Percentiles rank a stretch among this genome's conserved stretches.
Evolutionary conservation across 2,888 invertebrate genomes (phyloP).

Genomic region (Choreutis nemorana): DNA sequence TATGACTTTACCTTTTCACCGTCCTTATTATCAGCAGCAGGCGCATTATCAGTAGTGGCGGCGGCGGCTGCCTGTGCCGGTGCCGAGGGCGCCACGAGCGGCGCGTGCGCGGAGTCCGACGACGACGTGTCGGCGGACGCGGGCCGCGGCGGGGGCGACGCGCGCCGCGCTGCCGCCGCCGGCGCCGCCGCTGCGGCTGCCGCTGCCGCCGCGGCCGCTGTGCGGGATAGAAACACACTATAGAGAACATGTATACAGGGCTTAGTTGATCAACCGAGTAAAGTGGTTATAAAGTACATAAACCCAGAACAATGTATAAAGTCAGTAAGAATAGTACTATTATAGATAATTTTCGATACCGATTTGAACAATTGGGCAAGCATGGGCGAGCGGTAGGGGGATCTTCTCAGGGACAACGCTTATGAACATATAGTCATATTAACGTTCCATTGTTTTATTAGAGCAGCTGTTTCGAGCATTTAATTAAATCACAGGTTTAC

Average conservation of each 20-base stretch:
- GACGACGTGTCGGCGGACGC: conserved; percentile 66
- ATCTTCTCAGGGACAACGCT: too few relatives aligned
- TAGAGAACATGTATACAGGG: too few relatives aligned
- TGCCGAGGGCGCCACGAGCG: conserved; percentile 29
- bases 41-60: conserved; percentile 13
- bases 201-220: conserved; percentile 7
- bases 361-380: too few relatives aligned
- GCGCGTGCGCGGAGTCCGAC: conserved; percentile 56
- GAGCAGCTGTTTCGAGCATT: too few relatives aligned
- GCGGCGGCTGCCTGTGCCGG: conserved; percentile 24
- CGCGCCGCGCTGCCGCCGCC: conserved; percentile 21
- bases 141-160: conserved; percentile 52
- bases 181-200: conserved; percentile 16
- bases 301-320: background rate
- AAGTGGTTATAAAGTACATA: background rate
- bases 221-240: too few relatives aligned
- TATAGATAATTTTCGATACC: background rate
- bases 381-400: too few relatives aligned
- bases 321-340: background rate
- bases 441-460: too few relatives aligned
- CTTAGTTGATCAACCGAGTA: too few relatives aligned
- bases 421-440: too few relatives aligned
- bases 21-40: conserved; percentile 17
- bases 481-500: too few relatives aligned
- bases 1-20: conserved; percentile 27